These are phyloP conservation scores for Propithecus coquereli DNA, from an alignment of 2,113 vertebrate genomes.

Conservation along the genomic window DNA sequence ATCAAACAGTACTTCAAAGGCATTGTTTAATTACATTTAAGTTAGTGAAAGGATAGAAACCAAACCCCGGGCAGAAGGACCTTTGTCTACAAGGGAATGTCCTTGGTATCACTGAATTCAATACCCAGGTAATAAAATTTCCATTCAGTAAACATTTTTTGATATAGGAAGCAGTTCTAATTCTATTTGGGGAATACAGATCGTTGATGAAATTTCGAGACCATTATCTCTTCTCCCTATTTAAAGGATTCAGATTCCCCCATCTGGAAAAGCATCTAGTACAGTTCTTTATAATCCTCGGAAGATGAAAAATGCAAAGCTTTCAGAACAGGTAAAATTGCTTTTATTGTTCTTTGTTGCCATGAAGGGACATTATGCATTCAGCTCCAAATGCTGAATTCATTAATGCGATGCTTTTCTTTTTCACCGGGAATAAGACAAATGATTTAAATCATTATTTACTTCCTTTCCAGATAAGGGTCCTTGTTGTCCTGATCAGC, in stretches of 20 bases:
- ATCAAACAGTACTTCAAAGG: neutral
- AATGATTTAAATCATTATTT: neutral
- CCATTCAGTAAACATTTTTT: constrained; percentile 23
- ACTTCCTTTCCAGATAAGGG: neutral
- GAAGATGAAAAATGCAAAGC: neutral
- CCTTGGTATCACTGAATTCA: constrained; percentile 36
- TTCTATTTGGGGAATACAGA: constrained; percentile 62
- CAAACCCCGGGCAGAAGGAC: neutral
- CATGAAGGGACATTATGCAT: neutral
- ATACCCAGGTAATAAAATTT: constrained; percentile 46
- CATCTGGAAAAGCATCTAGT: neutral
- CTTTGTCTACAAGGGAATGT: neutral
- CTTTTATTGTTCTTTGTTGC: constrained; percentile 14
- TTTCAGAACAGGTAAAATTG: neutral
- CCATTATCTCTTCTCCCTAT: constrained; percentile 27
- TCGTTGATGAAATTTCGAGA: constrained; percentile 15
- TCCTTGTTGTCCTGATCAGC: neutral
- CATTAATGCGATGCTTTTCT: neutral
- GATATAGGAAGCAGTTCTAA: constrained; percentile 30
- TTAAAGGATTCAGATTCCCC: constrained; percentile 3
- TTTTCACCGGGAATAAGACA: neutral
- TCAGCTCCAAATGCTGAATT: constrained; percentile 20
- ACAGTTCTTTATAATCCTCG: neutral
- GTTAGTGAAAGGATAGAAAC: neutral
- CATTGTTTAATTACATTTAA: neutral